phyloP scores from a whole-genome alignment of 2,113 vertebrate species.

The Callorhinus ursinus region DNA sequence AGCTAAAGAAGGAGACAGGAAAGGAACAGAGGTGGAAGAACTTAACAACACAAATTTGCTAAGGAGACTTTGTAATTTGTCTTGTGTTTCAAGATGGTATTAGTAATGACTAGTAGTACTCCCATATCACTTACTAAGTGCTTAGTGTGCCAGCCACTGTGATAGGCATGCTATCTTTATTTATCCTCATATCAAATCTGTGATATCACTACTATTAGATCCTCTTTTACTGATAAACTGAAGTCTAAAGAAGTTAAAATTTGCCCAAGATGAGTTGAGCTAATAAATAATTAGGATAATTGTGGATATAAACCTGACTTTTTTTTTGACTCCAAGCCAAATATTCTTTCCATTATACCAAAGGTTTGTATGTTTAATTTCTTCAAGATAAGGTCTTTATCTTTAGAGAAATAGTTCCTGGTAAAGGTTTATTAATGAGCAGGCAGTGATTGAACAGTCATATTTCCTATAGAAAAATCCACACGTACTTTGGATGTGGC shows the following conservation, averaged over 20 bases:
- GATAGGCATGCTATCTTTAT: not conserved
- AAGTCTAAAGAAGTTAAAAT: constrained; percentile 40
- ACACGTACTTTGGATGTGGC: not conserved
- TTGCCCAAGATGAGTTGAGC: not conserved
- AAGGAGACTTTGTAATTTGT: not conserved
- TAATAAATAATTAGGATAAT: not conserved
- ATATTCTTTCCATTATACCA: not conserved
- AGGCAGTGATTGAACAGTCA: constrained; percentile 31
- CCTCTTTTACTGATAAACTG: not conserved
- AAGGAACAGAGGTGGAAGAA: not conserved
- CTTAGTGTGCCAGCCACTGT: not conserved
- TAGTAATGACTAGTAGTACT: not conserved
- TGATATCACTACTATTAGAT: not conserved
- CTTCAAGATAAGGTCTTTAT: not conserved
- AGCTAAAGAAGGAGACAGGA: not conserved
- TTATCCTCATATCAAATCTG: not conserved
- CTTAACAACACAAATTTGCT: not conserved
- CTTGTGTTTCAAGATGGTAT: not conserved
- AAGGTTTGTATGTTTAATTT: constrained; percentile 48
- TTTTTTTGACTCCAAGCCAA: not conserved
- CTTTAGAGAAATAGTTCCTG: constrained; percentile 2
- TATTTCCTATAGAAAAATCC: constrained; percentile 25
- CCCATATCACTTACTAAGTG: not conserved
- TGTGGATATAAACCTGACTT: not conserved
- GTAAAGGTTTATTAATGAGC: constrained; percentile 35